Conservation (phyloP, 2,888 invertebrate species). For the Tridacna crocea region DNA sequence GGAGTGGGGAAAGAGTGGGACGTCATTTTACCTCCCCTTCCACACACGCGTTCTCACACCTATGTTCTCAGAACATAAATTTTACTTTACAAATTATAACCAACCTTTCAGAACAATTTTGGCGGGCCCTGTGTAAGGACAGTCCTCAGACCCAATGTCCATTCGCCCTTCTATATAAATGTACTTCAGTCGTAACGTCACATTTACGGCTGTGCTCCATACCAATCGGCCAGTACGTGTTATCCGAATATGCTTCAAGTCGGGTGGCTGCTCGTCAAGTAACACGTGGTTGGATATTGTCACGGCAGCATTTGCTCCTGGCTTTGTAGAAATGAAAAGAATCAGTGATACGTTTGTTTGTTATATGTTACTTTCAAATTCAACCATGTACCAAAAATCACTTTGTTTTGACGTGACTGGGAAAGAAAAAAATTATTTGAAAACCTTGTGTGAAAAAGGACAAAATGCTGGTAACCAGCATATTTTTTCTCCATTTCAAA, state of each 20-base stretch:
- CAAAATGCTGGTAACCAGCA: too few species aligned
- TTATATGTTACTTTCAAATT: too few species aligned
- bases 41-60: too few species aligned
- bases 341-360: too few species aligned
- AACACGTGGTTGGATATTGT: conserved; percentile 33
- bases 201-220: conserved; percentile 45
- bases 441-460: too few species aligned
- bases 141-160: conserved; percentile 66
- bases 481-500: too few species aligned
- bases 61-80: too few species aligned
- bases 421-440: too few species aligned
- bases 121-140: conserved; percentile 54
- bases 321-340: conserved; percentile 8
- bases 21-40: too few species aligned
- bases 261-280: conserved; percentile 50
- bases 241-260: conserved; percentile 38
- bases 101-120: conserved; percentile 63
- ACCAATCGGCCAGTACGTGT: conserved; percentile 48
- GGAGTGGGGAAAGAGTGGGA: too few species aligned
- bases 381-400: too few species aligned
- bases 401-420: too few species aligned
- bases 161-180: conserved; percentile 59
- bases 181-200: conserved; percentile 35
- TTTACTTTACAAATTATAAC: background rate
- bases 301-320: conserved; percentile 31